Conservation (phyloP, 2,888 invertebrate species). For the Sinotaia quadrata region DNA sequence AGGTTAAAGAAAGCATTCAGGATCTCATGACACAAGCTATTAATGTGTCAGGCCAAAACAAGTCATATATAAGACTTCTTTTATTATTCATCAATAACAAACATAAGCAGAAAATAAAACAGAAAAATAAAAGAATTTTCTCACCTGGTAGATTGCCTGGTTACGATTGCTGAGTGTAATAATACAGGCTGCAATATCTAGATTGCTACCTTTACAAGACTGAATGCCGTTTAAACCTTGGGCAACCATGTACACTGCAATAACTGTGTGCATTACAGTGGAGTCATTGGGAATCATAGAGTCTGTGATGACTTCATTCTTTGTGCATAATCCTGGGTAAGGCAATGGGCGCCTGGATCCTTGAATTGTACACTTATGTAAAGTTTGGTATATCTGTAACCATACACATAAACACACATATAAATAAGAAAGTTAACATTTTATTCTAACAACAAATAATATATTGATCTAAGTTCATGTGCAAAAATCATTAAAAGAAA, state of each 20-base stretch:
- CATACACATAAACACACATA: not conserved
- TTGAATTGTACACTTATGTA: conserved; percentile 15
- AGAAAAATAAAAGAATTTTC: not conserved
- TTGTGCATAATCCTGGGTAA: conserved; percentile 60
- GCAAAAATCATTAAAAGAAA: too few species aligned
- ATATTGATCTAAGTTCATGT: too few species aligned
- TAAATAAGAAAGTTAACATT: not conserved
- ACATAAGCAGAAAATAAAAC: too few species aligned
- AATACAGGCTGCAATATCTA: conserved; percentile 54
- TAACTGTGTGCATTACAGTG: conserved; percentile 68
- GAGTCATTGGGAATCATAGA: conserved; percentile 62
- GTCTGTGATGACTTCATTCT: conserved; percentile 57
- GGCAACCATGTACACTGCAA: conserved; percentile 68
- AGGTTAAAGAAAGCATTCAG: too few species aligned
- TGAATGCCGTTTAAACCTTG: conserved; percentile 65
- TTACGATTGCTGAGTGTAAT: conserved; percentile 10
- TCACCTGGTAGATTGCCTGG: conserved; percentile 17
- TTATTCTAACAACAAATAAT: not conserved
- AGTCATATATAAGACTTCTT: too few species aligned
- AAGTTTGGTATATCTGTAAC: conserved; percentile 21
- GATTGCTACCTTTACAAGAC: conserved; percentile 46
- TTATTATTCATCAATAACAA: too few species aligned
- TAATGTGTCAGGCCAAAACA: too few species aligned
- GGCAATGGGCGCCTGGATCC: conserved; percentile 25
- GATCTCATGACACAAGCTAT: too few species aligned